A percentile compares a stretch with the other conserved stretches of the same genome.
Evolutionary conservation across 2,113 vertebrate species (phyloP).

Genomic region (Neogale vison): DNA sequence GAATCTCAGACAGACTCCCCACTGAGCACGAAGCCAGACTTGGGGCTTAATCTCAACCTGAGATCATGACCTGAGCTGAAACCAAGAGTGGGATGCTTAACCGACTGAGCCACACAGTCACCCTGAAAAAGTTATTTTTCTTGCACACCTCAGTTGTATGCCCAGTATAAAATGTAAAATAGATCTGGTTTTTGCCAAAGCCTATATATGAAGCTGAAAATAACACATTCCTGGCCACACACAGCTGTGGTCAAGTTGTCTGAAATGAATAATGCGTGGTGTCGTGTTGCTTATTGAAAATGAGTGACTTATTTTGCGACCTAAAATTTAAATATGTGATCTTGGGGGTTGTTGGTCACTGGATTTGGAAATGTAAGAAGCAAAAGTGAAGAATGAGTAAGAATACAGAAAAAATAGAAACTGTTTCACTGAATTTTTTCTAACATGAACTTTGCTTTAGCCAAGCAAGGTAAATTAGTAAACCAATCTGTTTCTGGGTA

Average conservation of each 20-base stretch:
- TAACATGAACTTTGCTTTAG: background rate
- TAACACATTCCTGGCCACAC: background rate
- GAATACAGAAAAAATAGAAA: slow-evolving; percentile 29
- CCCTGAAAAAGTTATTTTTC: background rate
- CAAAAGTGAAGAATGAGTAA: background rate
- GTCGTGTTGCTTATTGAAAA: background rate
- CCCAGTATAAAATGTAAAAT: background rate
- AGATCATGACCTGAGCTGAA: background rate
- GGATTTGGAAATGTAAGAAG: slow-evolving; percentile 22
- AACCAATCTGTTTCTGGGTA: background rate
- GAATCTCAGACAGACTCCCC: background rate
- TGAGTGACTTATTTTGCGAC: background rate
- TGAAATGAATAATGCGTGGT: background rate
- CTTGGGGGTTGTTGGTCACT: background rate
- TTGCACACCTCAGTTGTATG: background rate
- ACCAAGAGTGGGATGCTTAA: background rate
- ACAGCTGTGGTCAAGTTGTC: background rate
- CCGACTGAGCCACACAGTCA: background rate
- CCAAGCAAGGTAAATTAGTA: slow-evolving; percentile 6
- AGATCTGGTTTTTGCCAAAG: background rate
- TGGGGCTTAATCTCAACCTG: background rate
- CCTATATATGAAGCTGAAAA: background rate
- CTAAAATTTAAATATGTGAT: slow-evolving; percentile 6
- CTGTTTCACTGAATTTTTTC: background rate
- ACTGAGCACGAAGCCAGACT: background rate